A percentile compares a stretch with the other conserved stretches of the same genome.
Evolutionary conservation across 2,113 vertebrate species (phyloP).

Genomic region (Arvicanthis niloticus): DNA sequence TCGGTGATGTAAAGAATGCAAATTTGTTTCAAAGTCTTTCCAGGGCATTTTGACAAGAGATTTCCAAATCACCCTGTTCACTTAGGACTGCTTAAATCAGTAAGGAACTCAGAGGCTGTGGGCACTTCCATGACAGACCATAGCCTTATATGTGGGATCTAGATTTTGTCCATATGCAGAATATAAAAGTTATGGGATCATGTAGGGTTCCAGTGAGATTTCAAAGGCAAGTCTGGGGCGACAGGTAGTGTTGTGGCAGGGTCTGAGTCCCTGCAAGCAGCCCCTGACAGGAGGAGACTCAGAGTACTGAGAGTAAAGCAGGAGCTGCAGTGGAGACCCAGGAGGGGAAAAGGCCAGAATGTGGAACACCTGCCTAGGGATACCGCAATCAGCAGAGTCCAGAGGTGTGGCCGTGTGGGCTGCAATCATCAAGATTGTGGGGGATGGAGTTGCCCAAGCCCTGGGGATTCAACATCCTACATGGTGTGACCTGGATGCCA

Average conservation of each 20-base stretch:
- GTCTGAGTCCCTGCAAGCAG: background rate
- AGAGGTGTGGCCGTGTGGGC: background rate
- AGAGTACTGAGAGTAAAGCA: background rate
- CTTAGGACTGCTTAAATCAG: background rate
- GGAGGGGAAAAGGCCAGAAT: background rate
- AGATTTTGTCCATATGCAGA: background rate
- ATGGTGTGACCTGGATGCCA: background rate
- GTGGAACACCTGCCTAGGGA: background rate
- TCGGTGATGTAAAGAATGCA: background rate
- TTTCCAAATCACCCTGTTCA: background rate
- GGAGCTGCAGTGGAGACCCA: background rate
- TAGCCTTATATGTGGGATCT: background rate
- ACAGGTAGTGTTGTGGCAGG: background rate
- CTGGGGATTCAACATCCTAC: background rate
- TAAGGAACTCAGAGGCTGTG: background rate
- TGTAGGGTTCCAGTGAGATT: background rate
- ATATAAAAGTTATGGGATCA: background rate
- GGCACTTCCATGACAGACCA: background rate
- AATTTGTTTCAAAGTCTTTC: background rate
- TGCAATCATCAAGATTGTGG: background rate
- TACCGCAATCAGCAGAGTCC: background rate
- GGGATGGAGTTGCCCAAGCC: background rate
- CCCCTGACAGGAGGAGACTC: background rate
- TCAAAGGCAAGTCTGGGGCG: background rate
- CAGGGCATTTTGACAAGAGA: background rate